Percentiles rank a stretch among this genome's conserved stretches.
These are phyloP conservation scores for Gobio occitaniae DNA, from an alignment of 2,797 vertebrate species.

Conservation along the genomic window DNA sequence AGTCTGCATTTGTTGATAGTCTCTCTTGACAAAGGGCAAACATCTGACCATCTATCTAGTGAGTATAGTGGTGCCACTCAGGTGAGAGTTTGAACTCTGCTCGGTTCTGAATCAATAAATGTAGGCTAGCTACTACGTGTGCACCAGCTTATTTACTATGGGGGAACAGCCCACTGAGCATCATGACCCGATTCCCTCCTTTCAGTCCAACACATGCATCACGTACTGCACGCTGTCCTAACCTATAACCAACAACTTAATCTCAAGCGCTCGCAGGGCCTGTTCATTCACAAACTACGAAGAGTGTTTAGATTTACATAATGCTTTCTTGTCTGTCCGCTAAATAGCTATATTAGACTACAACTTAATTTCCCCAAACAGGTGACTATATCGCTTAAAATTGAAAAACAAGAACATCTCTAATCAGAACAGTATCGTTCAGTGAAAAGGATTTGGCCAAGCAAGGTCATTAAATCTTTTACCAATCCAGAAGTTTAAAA, in stretches of 20 bases:
- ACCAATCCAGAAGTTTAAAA: not conserved
- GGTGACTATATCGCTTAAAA: not conserved
- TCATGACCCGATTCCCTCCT: conserved; percentile 61
- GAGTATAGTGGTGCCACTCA: conserved; percentile 1
- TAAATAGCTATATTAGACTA: not conserved
- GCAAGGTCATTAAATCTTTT: not conserved
- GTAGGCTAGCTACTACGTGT: conserved; percentile 8
- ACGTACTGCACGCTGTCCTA: conserved; percentile 1
- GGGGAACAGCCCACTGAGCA: conserved; percentile 49
- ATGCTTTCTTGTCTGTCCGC: not conserved
- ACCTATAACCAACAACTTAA: not conserved
- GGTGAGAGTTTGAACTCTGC: conserved; percentile 36
- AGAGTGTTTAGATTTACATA: not conserved
- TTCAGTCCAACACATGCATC: conserved; percentile 22
- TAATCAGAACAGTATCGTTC: not conserved
- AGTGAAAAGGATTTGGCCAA: conserved; percentile 2
- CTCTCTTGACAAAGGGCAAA: not conserved
- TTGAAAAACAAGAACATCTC: not conserved
- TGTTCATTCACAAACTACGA: not conserved
- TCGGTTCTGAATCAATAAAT: conserved; percentile 28
- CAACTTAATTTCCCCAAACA: not conserved
- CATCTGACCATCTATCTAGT: conserved; percentile 13
- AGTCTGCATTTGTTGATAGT: not conserved
- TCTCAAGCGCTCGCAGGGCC: not conserved
- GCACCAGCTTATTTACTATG: conserved; percentile 19